These are phyloP conservation scores for Mesoligia furuncula DNA, from an alignment of 2,888 invertebrate genomes.

Conservation along the genomic window DNA sequence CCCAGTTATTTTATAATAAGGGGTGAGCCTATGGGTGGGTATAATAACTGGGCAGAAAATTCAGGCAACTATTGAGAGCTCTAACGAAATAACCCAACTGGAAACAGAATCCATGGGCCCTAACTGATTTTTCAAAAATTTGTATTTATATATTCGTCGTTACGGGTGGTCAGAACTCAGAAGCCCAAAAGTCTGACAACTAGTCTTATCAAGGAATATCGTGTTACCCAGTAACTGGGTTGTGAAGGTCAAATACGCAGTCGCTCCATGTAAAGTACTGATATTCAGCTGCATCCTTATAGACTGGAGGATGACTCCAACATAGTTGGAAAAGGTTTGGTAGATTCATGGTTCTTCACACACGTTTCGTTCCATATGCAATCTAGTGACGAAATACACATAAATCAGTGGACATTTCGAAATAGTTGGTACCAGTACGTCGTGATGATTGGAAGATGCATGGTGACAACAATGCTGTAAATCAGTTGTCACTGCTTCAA, in stretches of 20 bases:
- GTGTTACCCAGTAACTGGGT: too few relatives aligned
- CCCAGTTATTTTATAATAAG: not conserved
- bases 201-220: too few relatives aligned
- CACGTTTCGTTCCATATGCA: not conserved
- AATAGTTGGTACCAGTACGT: slow-evolving; percentile 1
- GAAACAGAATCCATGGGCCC: not conserved
- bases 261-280: too few relatives aligned
- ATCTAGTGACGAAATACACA: not conserved
- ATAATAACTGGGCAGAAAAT: not conserved
- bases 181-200: too few relatives aligned
- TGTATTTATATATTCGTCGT: too few relatives aligned
- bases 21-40: too few relatives aligned
- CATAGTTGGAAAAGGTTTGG: not conserved
- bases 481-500: slow-evolving; percentile 31
- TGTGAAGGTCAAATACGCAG: too few relatives aligned
- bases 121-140: not conserved
- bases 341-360: too few relatives aligned
- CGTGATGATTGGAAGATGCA: slow-evolving; percentile 29
- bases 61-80: not conserved
- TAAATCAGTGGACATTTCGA: slow-evolving; percentile 31
- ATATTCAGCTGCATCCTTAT: too few relatives aligned
- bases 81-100: not conserved
- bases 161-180: too few relatives aligned
- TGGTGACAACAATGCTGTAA: slow-evolving; percentile 30
- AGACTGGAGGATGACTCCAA: not conserved